phyloP scores from a whole-genome alignment of 1,140 invertebrate genomes.

The Tetramorium simillimum region DNA sequence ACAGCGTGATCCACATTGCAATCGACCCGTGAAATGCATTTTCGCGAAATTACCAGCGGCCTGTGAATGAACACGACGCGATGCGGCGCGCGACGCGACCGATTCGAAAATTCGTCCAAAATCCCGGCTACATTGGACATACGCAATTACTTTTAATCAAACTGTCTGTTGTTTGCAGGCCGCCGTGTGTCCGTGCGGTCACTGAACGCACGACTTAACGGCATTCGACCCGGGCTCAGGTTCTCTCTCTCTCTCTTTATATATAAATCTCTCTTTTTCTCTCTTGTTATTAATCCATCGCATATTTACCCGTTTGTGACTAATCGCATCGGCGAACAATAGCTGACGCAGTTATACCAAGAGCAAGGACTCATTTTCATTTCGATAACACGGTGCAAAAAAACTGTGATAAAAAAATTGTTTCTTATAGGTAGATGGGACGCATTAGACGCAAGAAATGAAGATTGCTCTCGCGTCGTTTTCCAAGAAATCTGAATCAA shows the following conservation, averaged over 20 bases:
- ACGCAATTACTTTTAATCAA: slow-evolving; percentile 60
- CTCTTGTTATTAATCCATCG: slow-evolving; percentile 28
- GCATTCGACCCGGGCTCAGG: not conserved
- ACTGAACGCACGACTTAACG: slow-evolving; percentile 54
- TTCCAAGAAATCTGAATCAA: not conserved
- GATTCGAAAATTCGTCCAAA: slow-evolving; percentile 62
- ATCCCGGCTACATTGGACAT: slow-evolving; percentile 29
- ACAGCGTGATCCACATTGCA: slow-evolving; percentile 55
- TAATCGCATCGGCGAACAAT: slow-evolving; percentile 36
- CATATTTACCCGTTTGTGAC: slow-evolving; percentile 7
- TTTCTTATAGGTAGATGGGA: not conserved
- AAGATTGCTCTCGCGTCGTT: not conserved
- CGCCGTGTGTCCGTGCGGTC: slow-evolving; percentile 38
- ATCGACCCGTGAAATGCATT: slow-evolving; percentile 44
- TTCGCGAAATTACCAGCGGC: slow-evolving; percentile 38
- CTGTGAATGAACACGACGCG: slow-evolving; percentile 39
- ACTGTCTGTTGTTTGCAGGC: slow-evolving; percentile 59
- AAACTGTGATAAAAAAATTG: not conserved
- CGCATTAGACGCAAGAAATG: not conserved
- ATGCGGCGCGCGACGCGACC: slow-evolving; percentile 39
- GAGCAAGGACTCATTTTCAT: slow-evolving; percentile 9
- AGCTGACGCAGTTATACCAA: slow-evolving; percentile 4
- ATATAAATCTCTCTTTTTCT: not conserved
- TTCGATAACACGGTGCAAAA: not conserved
- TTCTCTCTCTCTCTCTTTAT: not conserved